A percentile compares a stretch with the other conserved stretches of the same genome.
Conservation (phyloP, 1,140 invertebrate genomes). For the Dolichoris vasculosae region DNA sequence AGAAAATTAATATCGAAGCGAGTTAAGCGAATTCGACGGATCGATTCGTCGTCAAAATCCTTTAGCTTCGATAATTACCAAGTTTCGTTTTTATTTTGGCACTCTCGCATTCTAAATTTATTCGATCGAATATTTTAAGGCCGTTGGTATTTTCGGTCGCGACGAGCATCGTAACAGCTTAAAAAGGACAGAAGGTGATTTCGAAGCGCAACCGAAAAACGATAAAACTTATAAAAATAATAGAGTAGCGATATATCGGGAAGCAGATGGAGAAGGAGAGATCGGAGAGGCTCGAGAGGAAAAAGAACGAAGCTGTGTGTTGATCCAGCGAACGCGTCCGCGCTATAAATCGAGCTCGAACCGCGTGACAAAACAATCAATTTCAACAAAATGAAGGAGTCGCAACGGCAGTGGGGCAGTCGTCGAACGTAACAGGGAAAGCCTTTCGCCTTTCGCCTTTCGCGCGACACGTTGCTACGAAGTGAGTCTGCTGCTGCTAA, state of each 20-base stretch:
- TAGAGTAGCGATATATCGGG: background rate
- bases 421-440: background rate
- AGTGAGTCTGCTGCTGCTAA: slow-evolving; percentile 67
- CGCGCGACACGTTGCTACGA: slow-evolving; percentile 46
- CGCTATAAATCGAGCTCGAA: slow-evolving; percentile 7
- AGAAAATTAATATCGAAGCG: background rate
- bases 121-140: background rate
- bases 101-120: background rate
- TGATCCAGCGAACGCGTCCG: slow-evolving; percentile 13
- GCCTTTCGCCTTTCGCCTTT: slow-evolving; percentile 20
- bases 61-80: background rate
- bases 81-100: background rate
- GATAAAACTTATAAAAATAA: background rate
- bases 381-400: slow-evolving; percentile 22
- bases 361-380: slow-evolving; percentile 46
- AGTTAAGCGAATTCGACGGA: background rate
- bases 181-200: background rate
- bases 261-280: background rate
- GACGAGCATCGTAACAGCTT: no score
- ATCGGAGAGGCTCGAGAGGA: background rate
- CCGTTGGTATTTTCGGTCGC: background rate
- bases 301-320: background rate
- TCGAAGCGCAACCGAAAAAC: no score
- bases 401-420: background rate
- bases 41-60: background rate